Conservation (phyloP, 2,113 vertebrate species). For the Scytalopus superciliaris region DNA sequence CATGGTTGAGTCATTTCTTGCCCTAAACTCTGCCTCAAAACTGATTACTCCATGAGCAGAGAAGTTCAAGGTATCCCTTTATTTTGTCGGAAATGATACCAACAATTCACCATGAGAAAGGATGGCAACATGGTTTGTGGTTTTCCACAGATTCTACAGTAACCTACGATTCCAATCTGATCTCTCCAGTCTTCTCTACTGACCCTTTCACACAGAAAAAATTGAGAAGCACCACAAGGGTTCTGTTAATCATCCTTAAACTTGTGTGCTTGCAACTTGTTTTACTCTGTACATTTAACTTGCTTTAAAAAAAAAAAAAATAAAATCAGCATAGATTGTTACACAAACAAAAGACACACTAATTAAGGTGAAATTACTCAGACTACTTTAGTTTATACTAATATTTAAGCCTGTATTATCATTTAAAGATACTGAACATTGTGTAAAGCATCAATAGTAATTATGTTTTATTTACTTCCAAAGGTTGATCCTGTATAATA, state of each 20-base stretch:
- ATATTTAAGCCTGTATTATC: conserved; percentile 51
- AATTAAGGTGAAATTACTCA: conserved; percentile 48
- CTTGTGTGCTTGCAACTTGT: not conserved
- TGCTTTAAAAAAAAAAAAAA: conserved; percentile 17
- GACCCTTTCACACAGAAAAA: conserved; percentile 33
- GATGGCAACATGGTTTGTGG: not conserved
- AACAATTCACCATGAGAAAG: conserved; percentile 56
- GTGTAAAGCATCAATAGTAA: conserved; percentile 61
- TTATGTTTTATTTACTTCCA: conserved; percentile 63
- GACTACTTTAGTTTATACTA: conserved; percentile 17
- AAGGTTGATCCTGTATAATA: conserved; percentile 23
- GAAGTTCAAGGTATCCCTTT: not conserved
- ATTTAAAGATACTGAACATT: conserved; percentile 22
- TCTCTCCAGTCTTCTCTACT: conserved; percentile 9
- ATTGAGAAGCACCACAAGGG: not conserved
- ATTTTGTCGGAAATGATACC: not conserved
- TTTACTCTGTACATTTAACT: not conserved
- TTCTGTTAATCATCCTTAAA: not conserved
- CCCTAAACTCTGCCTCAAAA: not conserved
- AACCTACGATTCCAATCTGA: conserved; percentile 53
- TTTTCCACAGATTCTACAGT: conserved; percentile 20
- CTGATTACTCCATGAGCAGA: not conserved
- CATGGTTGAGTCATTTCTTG: not conserved
- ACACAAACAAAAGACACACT: conserved; percentile 23
- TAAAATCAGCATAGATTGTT: not conserved